These are phyloP conservation scores for Lathamus discolor DNA, from an alignment of 2,113 vertebrate species.

Conservation along the genomic window DNA sequence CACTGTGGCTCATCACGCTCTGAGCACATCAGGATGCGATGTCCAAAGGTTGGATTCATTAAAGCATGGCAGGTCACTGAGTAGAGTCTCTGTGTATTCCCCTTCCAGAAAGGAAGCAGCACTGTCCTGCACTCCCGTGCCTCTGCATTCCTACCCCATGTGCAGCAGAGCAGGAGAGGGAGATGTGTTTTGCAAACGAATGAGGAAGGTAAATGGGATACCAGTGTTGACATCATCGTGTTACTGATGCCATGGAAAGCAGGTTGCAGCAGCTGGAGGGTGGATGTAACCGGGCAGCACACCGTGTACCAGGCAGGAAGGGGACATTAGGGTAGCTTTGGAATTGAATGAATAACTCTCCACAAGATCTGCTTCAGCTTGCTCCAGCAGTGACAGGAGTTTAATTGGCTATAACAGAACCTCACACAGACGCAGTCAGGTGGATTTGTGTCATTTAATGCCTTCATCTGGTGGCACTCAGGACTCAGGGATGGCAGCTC, in stretches of 20 bases:
- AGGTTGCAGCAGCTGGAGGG: constrained; percentile 19
- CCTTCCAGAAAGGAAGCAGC: neutral
- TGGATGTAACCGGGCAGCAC: neutral
- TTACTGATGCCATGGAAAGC: neutral
- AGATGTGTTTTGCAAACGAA: neutral
- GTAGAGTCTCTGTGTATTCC: neutral
- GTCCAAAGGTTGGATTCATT: neutral
- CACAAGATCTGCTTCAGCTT: neutral
- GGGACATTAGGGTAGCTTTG: neutral
- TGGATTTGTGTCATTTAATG: neutral
- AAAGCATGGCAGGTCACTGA: neutral
- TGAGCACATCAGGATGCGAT: neutral
- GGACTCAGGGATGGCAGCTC: neutral
- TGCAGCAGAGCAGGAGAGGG: neutral
- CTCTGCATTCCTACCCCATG: fast-evolving
- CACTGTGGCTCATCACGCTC: neutral
- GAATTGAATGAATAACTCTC: neutral
- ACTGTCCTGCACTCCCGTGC: neutral
- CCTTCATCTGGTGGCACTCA: neutral
- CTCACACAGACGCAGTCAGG: neutral
- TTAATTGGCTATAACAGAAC: neutral
- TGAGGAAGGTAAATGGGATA: neutral
- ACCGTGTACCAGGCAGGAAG: neutral
- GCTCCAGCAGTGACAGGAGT: neutral
- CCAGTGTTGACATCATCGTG: fast-evolving